Evolutionary conservation across 2,113 vertebrate species (phyloP), one percentile per base, ranked within the genome.

Genomic region (Lynx canadensis): DNA sequence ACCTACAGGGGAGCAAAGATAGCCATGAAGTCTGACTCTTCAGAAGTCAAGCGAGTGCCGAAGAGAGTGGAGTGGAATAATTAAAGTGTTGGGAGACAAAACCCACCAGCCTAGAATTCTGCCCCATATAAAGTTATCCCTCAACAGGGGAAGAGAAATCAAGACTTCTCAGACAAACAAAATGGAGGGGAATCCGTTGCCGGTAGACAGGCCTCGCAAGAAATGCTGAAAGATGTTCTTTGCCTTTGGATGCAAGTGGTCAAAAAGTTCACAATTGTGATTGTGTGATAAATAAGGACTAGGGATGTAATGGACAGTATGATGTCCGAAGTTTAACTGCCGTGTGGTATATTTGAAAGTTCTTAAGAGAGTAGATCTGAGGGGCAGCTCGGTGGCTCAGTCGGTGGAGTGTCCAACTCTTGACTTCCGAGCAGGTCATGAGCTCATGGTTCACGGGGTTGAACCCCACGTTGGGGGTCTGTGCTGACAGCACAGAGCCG

Each of bases 341-440:
- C 29, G 0, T 3, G 3, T 2, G 38, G 31, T 19, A 6, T 19
- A 6, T 50, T 65, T 38, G 3, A 38, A 31, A 14, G 7, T 50
- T 23, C 16, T 23, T 76, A n/a, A 74, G 69, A 9, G 23, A 85
- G 12, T 60, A 18, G 52, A 55, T 55, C 52, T 15, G 14, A 16
- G 52, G 52, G 52, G 52, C 41, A 45, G 41, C 55, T 57, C 18
- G 19, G 55, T 19, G 55, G 55, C 55, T 21, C 55, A 21, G 19
- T 16, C 4, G 2, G 5, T 21, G 19, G 15, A 21, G 52, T 16
- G 55, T 57, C 21, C 6, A 15, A 21, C 55, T 57, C 18, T 7
- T 57, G 55, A 57, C 15, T 57, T 57, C 18, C 6, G 7, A 1
- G 3, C 55, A 21, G 55, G 55, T 19, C 55, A 21, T 21, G 55